Percentiles rank a stretch among this genome's conserved stretches.
Evolutionary conservation across 2,113 vertebrate genomes (phyloP).

Genomic region (Eonycteris spelaea): DNA sequence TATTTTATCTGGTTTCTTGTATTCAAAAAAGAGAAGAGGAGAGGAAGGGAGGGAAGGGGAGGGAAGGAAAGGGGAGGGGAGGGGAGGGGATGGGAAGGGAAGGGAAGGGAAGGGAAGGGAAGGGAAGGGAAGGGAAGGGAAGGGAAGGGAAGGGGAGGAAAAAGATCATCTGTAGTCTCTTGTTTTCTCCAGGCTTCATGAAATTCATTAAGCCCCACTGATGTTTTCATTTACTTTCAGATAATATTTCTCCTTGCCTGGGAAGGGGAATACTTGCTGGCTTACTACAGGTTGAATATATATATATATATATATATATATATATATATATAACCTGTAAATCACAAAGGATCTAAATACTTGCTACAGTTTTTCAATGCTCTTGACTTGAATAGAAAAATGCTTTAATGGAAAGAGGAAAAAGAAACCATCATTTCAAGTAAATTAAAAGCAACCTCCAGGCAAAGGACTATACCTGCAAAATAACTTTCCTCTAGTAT

Average conservation of each 20-base stretch:
- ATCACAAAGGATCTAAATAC: conserved; percentile 53
- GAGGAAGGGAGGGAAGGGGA: neutral
- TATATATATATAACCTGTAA: conserved; percentile 53
- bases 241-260: conserved; percentile 48
- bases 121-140: neutral
- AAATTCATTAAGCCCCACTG: conserved; percentile 33
- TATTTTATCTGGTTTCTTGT: neutral
- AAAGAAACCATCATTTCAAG: conserved; percentile 56
- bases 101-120: no score
- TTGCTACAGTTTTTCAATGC: conserved; percentile 31
- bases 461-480: conserved; percentile 61
- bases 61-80: rapidly evolving
- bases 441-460: conserved; percentile 68
- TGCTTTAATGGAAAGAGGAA: conserved; percentile 47
- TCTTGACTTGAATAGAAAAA: conserved; percentile 46
- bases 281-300: conserved; percentile 37
- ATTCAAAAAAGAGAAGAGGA: neutral
- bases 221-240: conserved; percentile 37
- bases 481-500: conserved; percentile 58
- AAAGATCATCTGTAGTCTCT: neutral
- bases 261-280: neutral
- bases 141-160: neutral
- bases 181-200: conserved; percentile 12
- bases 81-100: neutral
- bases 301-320: conserved; percentile 53